These are phyloP conservation scores for Stichodactyla mertensii DNA, from an alignment of 64 coral and sea anemone genomes.

Conservation along the genomic window DNA sequence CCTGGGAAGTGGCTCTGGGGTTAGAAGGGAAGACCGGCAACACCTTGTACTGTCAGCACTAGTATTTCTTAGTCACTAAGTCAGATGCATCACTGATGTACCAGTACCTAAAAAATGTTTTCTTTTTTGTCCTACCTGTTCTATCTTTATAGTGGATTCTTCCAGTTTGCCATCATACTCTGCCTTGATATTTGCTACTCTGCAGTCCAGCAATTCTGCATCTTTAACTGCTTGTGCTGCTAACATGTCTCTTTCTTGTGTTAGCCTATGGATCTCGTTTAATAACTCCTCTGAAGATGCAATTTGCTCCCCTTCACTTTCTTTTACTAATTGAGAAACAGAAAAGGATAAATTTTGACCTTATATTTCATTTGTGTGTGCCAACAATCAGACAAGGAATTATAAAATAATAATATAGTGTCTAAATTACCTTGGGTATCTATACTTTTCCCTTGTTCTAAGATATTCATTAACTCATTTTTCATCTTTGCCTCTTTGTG, in stretches of 20 bases:
- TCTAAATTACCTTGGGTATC: not conserved
- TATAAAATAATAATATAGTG: too few relatives aligned
- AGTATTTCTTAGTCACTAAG: too few relatives aligned
- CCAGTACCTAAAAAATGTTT: not conserved
- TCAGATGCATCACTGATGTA: not conserved
- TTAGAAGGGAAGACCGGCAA: too few relatives aligned
- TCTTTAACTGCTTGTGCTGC: conserved; percentile 57
- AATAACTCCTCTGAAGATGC: conserved; percentile 4
- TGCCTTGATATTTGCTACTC: conserved; percentile 39
- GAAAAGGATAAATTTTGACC: too few relatives aligned
- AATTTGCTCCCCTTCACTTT: not conserved
- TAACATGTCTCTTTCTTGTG: conserved; percentile 77
- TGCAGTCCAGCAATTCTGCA: conserved; percentile 53
- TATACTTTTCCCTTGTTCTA: not conserved
- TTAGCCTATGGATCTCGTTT: conserved; percentile 63
- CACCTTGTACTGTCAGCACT: too few relatives aligned
- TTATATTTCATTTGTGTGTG: too few relatives aligned
- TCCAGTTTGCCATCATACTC: conserved; percentile 56
- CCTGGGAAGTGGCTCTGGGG: too few relatives aligned
- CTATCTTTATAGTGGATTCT: not conserved
- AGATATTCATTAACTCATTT: conserved; percentile 13
- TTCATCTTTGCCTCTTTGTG: conserved; percentile 51
- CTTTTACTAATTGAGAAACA: not conserved
- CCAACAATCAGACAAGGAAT: too few relatives aligned
- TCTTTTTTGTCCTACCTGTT: not conserved